phyloP scores from a whole-genome alignment of 2,888 invertebrate genomes.

The Hydrotaea cyrtoneurina region DNA sequence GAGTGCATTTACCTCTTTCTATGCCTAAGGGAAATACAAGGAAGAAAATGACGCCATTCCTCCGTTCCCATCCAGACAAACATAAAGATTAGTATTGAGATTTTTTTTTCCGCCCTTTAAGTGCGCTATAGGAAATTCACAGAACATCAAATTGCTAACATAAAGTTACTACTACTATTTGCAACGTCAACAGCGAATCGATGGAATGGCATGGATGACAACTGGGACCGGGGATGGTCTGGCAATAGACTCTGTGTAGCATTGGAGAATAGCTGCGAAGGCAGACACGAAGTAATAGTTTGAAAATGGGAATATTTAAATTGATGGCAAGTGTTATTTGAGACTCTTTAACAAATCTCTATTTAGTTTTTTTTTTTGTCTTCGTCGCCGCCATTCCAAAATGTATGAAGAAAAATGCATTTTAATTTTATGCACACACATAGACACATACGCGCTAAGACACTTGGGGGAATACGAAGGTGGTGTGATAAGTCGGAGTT shows the following conservation, averaged over 20 bases:
- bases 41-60: slow-evolving; percentile 2
- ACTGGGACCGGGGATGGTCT: not conserved
- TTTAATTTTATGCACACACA: slow-evolving; percentile 57
- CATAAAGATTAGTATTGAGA: slow-evolving; percentile 57
- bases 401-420: slow-evolving; percentile 46
- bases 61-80: not conserved
- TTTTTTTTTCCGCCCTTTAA: slow-evolving; percentile 51
- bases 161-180: not conserved
- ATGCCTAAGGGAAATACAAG: not conserved
- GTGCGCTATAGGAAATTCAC: slow-evolving; percentile 50
- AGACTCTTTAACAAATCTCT: slow-evolving; percentile 55
- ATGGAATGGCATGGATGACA: not conserved
- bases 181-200: not conserved
- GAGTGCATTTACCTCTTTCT: slow-evolving; percentile 60
- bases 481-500: not conserved
- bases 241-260: not conserved
- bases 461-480: not conserved
- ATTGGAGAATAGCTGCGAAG: not conserved
- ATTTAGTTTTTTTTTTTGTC: slow-evolving; percentile 42
- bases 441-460: slow-evolving; percentile 25
- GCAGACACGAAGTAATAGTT: not conserved
- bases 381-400: not conserved
- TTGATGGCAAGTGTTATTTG: slow-evolving; percentile 60
- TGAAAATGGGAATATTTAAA: not conserved
- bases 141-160: slow-evolving; percentile 49